Conservation (phyloP, 2,113 vertebrate species). For the Apodemus speciosus region DNA sequence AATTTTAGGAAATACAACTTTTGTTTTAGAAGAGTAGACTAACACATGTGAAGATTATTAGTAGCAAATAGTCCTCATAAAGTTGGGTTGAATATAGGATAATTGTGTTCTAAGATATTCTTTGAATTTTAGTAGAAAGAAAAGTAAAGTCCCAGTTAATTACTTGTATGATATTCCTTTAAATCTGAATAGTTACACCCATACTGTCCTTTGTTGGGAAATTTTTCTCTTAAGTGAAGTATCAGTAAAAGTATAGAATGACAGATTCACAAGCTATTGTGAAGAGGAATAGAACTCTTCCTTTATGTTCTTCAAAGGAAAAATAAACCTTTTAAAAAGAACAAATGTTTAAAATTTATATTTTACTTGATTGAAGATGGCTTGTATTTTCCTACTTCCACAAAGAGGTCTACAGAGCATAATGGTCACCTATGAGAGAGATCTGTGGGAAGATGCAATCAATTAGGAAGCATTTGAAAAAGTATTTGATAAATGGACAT, state of each 20-base stretch:
- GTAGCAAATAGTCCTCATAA: not conserved
- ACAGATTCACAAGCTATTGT: not conserved
- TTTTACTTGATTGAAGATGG: not conserved
- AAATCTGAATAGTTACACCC: not conserved
- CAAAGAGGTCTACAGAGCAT: not conserved
- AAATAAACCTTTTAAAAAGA: not conserved
- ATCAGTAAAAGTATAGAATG: not conserved
- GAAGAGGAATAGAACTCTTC: not conserved
- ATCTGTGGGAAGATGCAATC: not conserved
- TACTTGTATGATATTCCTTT: not conserved
- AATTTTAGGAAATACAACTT: not conserved
- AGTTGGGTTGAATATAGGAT: not conserved
- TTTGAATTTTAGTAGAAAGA: not conserved
- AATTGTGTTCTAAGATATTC: not conserved
- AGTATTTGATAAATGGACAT: not conserved
- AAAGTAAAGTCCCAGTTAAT: not conserved
- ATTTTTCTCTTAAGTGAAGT: not conserved
- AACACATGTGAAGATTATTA: not conserved
- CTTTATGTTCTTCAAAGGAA: not conserved
- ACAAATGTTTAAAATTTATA: not conserved
- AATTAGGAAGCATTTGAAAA: not conserved
- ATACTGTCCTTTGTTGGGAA: not conserved
- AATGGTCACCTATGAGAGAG: not conserved
- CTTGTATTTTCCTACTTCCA: not conserved
- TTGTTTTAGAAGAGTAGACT: not conserved